Evolutionary conservation across 2,888 invertebrate genomes (phyloP), one percentile per base, ranked within the genome.

Genomic region (Clanis bilineata): DNA sequence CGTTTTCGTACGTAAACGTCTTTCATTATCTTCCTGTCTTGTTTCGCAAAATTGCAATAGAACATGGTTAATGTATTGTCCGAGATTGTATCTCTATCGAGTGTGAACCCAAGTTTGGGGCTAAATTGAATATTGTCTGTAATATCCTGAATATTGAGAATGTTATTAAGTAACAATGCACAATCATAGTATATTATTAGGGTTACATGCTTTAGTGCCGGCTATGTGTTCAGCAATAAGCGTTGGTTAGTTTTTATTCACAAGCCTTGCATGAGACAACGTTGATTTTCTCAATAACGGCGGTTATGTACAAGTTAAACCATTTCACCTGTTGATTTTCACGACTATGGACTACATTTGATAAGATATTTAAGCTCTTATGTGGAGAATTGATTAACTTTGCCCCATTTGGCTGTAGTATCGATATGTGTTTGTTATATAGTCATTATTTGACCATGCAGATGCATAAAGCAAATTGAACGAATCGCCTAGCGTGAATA

Each of bases 141-240:
- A 79, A 77, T 76, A 62, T 83, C 90, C 90, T 91, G 89, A 77
- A 86, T 83, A 82, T 87, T 82, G 83, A 87, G 79, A 87, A 85
- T 71, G 76, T 72, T 79, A 44, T 59, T 59, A 56, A 56, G 61
- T 73, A 70, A 70, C 71, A 70, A 72, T 70, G 64, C 38, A 38
- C 23, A 58, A 59, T 38, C 65, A 62, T 62, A 63, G 56, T 62
- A 60, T 61, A 61, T 23, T 62, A 62, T 57, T 60, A 32, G 32
- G 47, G 32, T 59, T 59, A 63, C 86, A 85, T 87, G 85, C 85
- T 78, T 84, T 80, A 80, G 77, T 79, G 65, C 69, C 62, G 62
- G 71, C 71, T 72, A 70, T 69, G 41, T 63, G 58, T 67, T 70
- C 69, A 83, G 83, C 82, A 72, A 82, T 74, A 87, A 86, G 88